A percentile compares a stretch with the other conserved stretches of the same genome.
Evolutionary conservation across 2,797 vertebrate genomes (phyloP).

Genomic region (Ctenosaura bakeri): DNA sequence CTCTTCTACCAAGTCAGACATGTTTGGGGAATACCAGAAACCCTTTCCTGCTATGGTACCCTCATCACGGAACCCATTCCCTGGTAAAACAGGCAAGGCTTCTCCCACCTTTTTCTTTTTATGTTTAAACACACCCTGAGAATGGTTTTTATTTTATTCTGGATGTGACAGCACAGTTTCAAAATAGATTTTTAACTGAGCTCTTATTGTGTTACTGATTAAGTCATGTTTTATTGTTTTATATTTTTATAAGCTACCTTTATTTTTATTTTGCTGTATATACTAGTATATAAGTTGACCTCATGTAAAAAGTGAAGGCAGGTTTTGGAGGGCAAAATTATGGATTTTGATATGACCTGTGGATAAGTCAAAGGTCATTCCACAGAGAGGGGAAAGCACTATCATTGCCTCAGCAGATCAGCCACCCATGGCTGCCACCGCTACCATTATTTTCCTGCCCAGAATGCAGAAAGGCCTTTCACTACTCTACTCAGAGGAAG

Average conservation of each 20-base stretch:
- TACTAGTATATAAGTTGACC: too few relatives aligned
- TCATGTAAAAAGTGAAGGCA: too few relatives aligned
- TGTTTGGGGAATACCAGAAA: not conserved
- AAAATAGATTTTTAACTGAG: too few relatives aligned
- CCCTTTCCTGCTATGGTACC: not conserved
- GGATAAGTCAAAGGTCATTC: too few relatives aligned
- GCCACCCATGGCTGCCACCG: too few relatives aligned
- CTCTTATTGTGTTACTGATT: not conserved
- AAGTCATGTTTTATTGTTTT: not conserved
- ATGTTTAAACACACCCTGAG: not conserved
- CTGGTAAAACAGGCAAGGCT: not conserved
- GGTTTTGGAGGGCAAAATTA: too few relatives aligned
- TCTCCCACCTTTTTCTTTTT: not conserved
- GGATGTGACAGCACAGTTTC: not conserved
- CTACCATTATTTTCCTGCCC: too few relatives aligned
- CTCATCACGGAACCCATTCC: not conserved
- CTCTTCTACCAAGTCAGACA: not conserved
- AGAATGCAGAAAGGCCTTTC: too few relatives aligned
- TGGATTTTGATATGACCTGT: too few relatives aligned
- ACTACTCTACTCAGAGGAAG: too few relatives aligned
- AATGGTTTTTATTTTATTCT: not conserved
- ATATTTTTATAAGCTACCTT: not conserved
- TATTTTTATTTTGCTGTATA: not conserved
- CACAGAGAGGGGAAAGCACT: too few relatives aligned
- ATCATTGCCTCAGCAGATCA: too few relatives aligned